These are phyloP conservation scores for Flabesymbios commensalis DNA, from an alignment of 2,888 invertebrate genomes.

Conservation along the genomic window DNA sequence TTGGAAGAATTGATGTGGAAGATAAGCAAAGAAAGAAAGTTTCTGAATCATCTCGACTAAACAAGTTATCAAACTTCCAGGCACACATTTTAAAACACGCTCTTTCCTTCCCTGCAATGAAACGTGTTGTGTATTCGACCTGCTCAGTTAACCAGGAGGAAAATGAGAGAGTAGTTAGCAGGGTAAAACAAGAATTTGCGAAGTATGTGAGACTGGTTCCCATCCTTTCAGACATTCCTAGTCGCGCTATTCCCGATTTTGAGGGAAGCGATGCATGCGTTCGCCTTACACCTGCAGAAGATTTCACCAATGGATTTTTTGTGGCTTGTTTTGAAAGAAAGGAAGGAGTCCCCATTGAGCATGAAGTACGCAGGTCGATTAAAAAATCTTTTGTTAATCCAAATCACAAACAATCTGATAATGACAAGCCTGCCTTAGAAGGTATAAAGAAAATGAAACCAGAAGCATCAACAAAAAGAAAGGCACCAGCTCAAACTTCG, in stretches of 20 bases:
- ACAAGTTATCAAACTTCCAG: constrained; percentile 68
- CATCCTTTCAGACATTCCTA: constrained; percentile 46
- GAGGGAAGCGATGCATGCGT: constrained; percentile 67
- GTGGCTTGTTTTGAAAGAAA: constrained; percentile 69
- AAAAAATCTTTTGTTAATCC: too few relatives aligned
- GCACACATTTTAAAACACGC: constrained; percentile 82
- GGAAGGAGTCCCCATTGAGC: too few relatives aligned
- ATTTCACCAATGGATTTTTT: constrained; percentile 92
- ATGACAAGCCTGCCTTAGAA: too few relatives aligned
- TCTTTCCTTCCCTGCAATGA: constrained; percentile 81
- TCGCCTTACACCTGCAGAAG: constrained; percentile 75
- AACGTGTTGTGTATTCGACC: constrained; percentile 91
- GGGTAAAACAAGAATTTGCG: constrained; percentile 67
- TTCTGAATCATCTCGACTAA: constrained; percentile 42
- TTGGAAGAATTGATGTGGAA: constrained; percentile 67
- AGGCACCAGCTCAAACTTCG: too few relatives aligned
- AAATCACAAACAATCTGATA: too few relatives aligned
- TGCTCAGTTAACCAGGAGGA: constrained; percentile 83
- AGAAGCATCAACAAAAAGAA: too few relatives aligned
- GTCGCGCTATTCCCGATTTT: constrained; percentile 39
- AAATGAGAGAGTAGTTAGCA: constrained; percentile 87
- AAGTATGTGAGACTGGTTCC: constrained; percentile 55
- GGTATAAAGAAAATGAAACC: too few relatives aligned
- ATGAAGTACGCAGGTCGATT: too few relatives aligned
- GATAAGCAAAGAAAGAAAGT: too few relatives aligned